Evolutionary conservation across 2,888 invertebrate species (phyloP), one percentile per base, ranked within the genome.

Genomic region (Pyrrhosoma nymphula): DNA sequence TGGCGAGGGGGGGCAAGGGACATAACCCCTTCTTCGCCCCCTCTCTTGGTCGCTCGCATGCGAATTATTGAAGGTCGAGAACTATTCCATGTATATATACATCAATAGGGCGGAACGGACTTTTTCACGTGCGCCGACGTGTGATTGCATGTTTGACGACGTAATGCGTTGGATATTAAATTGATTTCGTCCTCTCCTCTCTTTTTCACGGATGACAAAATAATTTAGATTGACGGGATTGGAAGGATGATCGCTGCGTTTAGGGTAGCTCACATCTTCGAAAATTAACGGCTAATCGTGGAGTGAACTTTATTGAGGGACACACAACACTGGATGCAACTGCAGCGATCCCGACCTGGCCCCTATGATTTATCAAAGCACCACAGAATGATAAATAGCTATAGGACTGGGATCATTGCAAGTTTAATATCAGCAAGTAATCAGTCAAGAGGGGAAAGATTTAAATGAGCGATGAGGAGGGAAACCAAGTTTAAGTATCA

Each of bases 1-100:
- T 10, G 35, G 35, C 16, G 35, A 18, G 82, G 35, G 82, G 16
- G 35, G 35, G 82, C 2, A 35, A 26, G 35, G 69, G 35, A 35
- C 60, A 60, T 1, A 69, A 69, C 23, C 69, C 69, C n/a, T 26
- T 69, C 6, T 6, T 18, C 16, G 12, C 16, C 16, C 60, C 16
- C 82, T 18, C 82, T 4, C 35, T 1, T 82, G 3, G 35, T 82
- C 82, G 35, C 82, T 82, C 82, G 35, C 14, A 82, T 35, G 35
- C 82, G 82, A 82, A 82, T 82, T 82, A 82, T 82, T 82, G 35
- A 82, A 82, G 82, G 35, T 35, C 35, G 82, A 82, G 82, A 82
- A 82, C 35, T 18, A 82, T 82, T 82, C 35, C 82, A 35, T 35
- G 82, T 82, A 82, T 82, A 69, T 69, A 69, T 69, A 69, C 69